phyloP scores from a whole-genome alignment of 2,797 vertebrate genomes.

The Danio tinwini region DNA sequence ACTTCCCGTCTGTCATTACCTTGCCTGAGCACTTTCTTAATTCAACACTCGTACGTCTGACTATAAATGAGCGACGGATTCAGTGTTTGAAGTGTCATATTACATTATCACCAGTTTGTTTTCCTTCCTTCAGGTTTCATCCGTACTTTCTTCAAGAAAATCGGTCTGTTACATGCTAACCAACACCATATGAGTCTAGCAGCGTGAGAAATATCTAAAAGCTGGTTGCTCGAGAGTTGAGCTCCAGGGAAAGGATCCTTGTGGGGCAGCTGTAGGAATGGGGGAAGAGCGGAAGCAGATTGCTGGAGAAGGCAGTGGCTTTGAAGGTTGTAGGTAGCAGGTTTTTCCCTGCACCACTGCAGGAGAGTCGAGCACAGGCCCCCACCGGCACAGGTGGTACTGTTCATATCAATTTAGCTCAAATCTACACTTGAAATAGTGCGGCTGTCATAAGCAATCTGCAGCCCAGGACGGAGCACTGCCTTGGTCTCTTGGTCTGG shows the following conservation, averaged over 20 bases:
- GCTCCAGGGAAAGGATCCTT: slow-evolving; percentile 44
- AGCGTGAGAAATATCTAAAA: slow-evolving; percentile 44
- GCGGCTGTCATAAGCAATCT: slow-evolving; percentile 79
- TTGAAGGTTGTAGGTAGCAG: slow-evolving; percentile 73
- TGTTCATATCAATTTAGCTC: slow-evolving; percentile 83
- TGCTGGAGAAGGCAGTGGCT: slow-evolving; percentile 71
- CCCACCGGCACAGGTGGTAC: slow-evolving; percentile 78
- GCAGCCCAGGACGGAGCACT: slow-evolving; percentile 72
- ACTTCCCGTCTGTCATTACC: slow-evolving; percentile 53
- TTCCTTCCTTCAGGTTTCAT: slow-evolving; percentile 25
- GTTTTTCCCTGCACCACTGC: slow-evolving; percentile 54
- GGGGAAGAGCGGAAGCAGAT: slow-evolving; percentile 71
- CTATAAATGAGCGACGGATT: background rate
- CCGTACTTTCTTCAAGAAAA: slow-evolving; percentile 13
- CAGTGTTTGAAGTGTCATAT: slow-evolving; percentile 20
- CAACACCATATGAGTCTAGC: slow-evolving; percentile 53
- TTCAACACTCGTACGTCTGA: background rate
- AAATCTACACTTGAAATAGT: slow-evolving; percentile 79
- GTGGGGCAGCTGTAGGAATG: slow-evolving; percentile 40
- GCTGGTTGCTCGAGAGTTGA: slow-evolving; percentile 27
- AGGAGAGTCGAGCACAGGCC: slow-evolving; percentile 36
- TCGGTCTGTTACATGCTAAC: slow-evolving; percentile 28
- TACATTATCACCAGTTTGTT: background rate
- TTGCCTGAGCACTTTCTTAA: slow-evolving; percentile 37
- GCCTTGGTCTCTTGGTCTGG: slow-evolving; percentile 60